phyloP scores from a whole-genome alignment of 2,113 vertebrate genomes.

The Gadus macrocephalus region DNA sequence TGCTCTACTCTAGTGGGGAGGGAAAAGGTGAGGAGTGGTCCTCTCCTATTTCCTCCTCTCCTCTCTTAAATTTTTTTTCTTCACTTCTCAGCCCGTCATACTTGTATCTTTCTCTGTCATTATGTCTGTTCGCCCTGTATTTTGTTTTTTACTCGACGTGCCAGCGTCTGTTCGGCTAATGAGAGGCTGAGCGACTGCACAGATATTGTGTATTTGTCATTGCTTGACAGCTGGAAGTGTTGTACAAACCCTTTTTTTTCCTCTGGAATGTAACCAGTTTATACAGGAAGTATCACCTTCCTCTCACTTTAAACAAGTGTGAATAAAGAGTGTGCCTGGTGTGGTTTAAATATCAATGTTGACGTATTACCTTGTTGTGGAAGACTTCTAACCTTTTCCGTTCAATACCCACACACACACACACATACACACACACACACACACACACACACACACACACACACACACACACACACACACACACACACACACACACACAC shows the following conservation, averaged over 20 bases:
- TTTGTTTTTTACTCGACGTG: slow-evolving; percentile 53
- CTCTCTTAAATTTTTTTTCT: not conserved
- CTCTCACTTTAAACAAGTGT: not conserved
- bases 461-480: no score
- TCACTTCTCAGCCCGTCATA: not conserved
- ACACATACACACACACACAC: no score
- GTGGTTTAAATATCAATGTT: no score
- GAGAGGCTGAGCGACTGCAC: slow-evolving; percentile 41
- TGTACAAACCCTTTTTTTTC: slow-evolving; percentile 20
- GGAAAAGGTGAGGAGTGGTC: no score
- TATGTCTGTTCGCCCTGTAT: slow-evolving; percentile 40
- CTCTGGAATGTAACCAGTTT: slow-evolving; percentile 13
- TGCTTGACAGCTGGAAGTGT: slow-evolving; percentile 39
- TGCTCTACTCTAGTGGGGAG: no score
- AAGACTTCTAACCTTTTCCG: no score
- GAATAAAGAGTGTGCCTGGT: no score
- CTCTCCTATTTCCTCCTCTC: slow-evolving; percentile 11
- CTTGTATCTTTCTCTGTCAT: slow-evolving; percentile 35
- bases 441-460: no score
- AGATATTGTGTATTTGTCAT: slow-evolving; percentile 40
- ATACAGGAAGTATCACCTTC: slow-evolving; percentile 3
- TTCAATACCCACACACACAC: no score
- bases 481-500: no score
- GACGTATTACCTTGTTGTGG: no score
- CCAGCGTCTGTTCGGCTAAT: slow-evolving; percentile 51